Evolutionary conservation across 1,140 invertebrate species (phyloP), one percentile per base, ranked within the genome.

Genomic region (Temnothorax nylanderi): DNA sequence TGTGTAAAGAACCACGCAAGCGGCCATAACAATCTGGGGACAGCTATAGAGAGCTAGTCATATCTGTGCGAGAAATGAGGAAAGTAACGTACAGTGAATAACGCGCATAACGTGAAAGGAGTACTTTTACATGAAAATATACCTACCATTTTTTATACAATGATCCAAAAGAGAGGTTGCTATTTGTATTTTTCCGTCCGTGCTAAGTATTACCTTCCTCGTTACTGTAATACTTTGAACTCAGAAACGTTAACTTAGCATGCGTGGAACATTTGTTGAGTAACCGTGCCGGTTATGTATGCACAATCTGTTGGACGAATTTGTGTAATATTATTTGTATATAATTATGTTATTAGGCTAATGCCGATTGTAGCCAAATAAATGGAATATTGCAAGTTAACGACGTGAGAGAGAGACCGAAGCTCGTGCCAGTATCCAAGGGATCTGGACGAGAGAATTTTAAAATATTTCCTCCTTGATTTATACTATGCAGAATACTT

Each of bases 41-140:
- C 76, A 89, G 85, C 77, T 89, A 32, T 54, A 77, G 51, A 72
- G 58, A 87, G 77, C 72, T 90, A 90, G 72, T 90, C 85, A 74
- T 26, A 71, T 37, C 7, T 69, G 51, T 80, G 75, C 37, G 32
- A 47, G 49, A 80, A 80, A 8, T 51, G 34, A 51, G 47, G 58
- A 69, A 86, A 75, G 51, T 86, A 47, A 75, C 44, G n/a, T 26
- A 74, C 49, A 74, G 49, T 74, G 37, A 75, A 32, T 75, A 76
- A 62, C 5, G 51, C 51, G 32, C 58, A 77, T 47, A 77, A 80
- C 32, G 8, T 41, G 41, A 75, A 88, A 80, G 10, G 10, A 81
- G 7, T 71, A 71, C 49, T 56, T 71, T 51, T 18, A 65, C 56
- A 76, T 54, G 56, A 71, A 62, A 34, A 44, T 44, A 88, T 78